phyloP scores from a whole-genome alignment of 2,888 invertebrate species.

The Lysandra bellargus region DNA sequence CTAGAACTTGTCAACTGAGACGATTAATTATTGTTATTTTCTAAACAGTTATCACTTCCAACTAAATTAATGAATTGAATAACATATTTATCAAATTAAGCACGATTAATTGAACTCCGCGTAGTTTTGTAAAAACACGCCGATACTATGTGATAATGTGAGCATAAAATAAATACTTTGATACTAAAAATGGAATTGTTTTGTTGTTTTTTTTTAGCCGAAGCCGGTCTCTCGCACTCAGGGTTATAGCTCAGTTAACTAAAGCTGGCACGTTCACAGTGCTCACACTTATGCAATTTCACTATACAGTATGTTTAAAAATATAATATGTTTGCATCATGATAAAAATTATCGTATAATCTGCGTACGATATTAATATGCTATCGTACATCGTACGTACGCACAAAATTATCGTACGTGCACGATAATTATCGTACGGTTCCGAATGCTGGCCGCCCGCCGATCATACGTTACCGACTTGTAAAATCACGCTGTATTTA shows the following conservation, averaged over 20 bases:
- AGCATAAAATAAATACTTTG: slow-evolving; percentile 6
- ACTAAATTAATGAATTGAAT: slow-evolving; percentile 28
- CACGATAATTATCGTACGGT: too few relatives aligned
- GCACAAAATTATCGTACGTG: too few relatives aligned
- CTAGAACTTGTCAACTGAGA: background rate
- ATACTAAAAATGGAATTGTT: slow-evolving; percentile 30
- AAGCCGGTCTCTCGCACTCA: background rate
- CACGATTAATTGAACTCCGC: background rate
- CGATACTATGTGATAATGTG: slow-evolving; percentile 23
- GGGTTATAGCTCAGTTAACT: background rate
- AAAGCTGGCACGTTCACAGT: too few relatives aligned
- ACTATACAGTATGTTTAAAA: too few relatives aligned
- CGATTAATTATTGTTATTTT: slow-evolving; percentile 18
- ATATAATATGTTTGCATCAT: too few relatives aligned
- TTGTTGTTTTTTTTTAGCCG: slow-evolving; percentile 8
- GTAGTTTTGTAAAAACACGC: slow-evolving; percentile 20
- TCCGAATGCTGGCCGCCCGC: too few relatives aligned
- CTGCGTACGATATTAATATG: too few relatives aligned
- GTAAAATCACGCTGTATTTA: too few relatives aligned
- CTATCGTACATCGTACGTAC: too few relatives aligned
- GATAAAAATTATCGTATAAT: too few relatives aligned
- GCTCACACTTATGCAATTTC: too few relatives aligned
- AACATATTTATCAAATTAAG: slow-evolving; percentile 21
- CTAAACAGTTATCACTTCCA: slow-evolving; percentile 22
- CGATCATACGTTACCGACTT: too few relatives aligned